Conservation (phyloP, 2,113 vertebrate species). For the Tychaedon coryphoeus region DNA sequence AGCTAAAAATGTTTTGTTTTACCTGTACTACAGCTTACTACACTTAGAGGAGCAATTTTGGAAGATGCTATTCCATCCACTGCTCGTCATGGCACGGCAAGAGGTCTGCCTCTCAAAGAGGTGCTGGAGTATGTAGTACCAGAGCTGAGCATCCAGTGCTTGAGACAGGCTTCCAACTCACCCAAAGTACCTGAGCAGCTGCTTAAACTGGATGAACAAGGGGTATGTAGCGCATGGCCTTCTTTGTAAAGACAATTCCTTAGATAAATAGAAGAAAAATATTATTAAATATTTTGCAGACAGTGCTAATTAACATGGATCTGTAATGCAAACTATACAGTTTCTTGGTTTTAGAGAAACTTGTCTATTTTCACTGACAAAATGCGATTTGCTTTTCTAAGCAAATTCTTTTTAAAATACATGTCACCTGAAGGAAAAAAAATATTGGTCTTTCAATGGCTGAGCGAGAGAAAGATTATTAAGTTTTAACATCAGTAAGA, state of each 20-base stretch:
- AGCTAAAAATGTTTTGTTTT: not conserved
- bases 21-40: conserved; percentile 81
- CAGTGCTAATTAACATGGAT: not conserved
- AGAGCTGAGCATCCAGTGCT: conserved; percentile 89
- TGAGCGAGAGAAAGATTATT: not conserved
- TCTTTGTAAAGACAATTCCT: not conserved
- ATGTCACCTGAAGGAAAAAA: not conserved
- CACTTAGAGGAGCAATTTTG: conserved; percentile 92
- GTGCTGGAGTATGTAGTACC: conserved; percentile 94
- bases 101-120: conserved; percentile 93
- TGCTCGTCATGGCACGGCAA: conserved; percentile 88
- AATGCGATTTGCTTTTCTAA: not conserved
- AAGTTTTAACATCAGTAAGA: not conserved
- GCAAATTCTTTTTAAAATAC: not conserved
- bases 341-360: not conserved
- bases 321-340: not conserved
- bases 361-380: not conserved
- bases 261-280: not conserved
- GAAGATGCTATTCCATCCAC: conserved; percentile 95
- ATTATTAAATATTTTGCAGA: not conserved
- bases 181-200: conserved; percentile 92
- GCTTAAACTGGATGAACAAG: conserved; percentile 95
- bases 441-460: not conserved
- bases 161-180: conserved; percentile 87
- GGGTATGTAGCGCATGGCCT: conserved; percentile 76